Base-by-base conservation (phyloP, 2,797 vertebrate genomes). In the Myotis findleyi region DNA sequence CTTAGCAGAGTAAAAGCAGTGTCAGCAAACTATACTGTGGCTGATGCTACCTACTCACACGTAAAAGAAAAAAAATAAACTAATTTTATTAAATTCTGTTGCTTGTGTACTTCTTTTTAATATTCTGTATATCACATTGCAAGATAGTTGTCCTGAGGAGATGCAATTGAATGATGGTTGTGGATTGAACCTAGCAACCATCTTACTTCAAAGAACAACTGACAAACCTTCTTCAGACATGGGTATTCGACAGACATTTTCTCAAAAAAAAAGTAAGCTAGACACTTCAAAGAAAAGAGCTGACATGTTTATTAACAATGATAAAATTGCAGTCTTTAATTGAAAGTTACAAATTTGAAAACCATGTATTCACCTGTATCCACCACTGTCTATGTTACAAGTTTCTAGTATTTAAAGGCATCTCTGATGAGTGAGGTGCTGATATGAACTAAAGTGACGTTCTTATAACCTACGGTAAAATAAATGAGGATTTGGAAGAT, bases 41-140 rank as follows among this genome's bases (percentile, higher is more conserved):
- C 27, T 10, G 21, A 14, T 30, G 30, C 27, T 62, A 30, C 59
- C 66, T 80, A 57, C 21, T 41, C 2, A 51, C 47, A 27, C 16
- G 18, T 33, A n/a, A n/a, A 71, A 77, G 44, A 51, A n/a, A 33
- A 14, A 33, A 33, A 71, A 82, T 73, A 72, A 53, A 87, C 44
- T 83, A 88, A 55, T 69, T 88, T 44, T 79, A 59, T 77, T 76
- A 81, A 71, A 25, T 86, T 91, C 91, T 94, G n/a, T 27, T 77
- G 6, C 73, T 53, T 80, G 9, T 81, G 27, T 86, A 18, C 38
- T 59, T 59, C 21, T 80, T 91, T 93, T 82, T 59, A 51, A 47
- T 76, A 64, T 49, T 82, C 8, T 82, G 0, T 55, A 6, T 57
- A 11, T 59, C 33, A 17, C 23, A 13, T 5, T 69, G 10, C 16